Conservation (phyloP, 1,140 invertebrate species). For the Pseudobourletiella spinata region DNA sequence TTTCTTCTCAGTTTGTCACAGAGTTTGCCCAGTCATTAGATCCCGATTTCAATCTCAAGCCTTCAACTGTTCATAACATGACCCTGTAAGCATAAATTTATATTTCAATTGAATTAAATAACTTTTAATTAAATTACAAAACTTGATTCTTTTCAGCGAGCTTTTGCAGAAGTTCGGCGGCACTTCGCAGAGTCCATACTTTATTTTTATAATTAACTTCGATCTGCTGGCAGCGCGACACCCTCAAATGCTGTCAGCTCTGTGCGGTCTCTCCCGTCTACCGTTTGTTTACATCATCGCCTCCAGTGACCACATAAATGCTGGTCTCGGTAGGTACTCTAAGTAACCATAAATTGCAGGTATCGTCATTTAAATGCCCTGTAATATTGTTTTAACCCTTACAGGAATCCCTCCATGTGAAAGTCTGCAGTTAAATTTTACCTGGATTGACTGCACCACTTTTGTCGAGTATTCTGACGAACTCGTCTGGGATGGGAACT, state of each 20-base stretch:
- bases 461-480: slow-evolving; percentile 15
- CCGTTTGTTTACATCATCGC: slow-evolving; percentile 26
- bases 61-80: too few relatives aligned
- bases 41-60: too few relatives aligned
- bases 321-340: slow-evolving; percentile 22
- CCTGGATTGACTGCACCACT: slow-evolving; percentile 27
- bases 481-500: slow-evolving; percentile 13
- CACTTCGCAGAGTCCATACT: background rate
- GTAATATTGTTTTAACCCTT: too few relatives aligned
- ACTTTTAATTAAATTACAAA: too few relatives aligned
- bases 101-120: too few relatives aligned
- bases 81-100: too few relatives aligned
- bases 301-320: slow-evolving; percentile 21
- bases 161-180: background rate
- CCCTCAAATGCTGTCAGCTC: slow-evolving; percentile 16
- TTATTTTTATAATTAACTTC: slow-evolving; percentile 21
- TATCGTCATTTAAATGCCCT: too few relatives aligned
- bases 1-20: background rate
- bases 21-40: too few relatives aligned
- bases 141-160: background rate
- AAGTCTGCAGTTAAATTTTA: slow-evolving; percentile 17
- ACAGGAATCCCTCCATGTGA: slow-evolving; percentile 17
- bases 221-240: slow-evolving; percentile 19
- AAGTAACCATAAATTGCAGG: too few relatives aligned
- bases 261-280: slow-evolving; percentile 10